A percentile compares a stretch with the other conserved stretches of the same genome.
phyloP scores from a whole-genome alignment of 2,888 invertebrate species.

The Pseudoips prasinana region DNA sequence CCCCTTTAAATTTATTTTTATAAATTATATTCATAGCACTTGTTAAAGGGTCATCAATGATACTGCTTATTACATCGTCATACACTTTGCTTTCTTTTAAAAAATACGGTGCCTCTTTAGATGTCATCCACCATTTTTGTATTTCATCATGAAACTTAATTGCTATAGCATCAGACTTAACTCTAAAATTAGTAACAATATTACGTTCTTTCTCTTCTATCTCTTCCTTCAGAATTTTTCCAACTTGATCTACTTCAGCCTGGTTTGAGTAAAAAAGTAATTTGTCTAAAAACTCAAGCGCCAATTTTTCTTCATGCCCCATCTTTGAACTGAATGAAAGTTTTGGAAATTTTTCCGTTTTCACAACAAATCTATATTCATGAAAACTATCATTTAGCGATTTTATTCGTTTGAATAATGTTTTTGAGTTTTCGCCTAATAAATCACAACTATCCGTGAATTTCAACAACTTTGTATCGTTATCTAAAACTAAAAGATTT shows the following conservation, averaged over 20 bases:
- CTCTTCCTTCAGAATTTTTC: slow-evolving; percentile 8
- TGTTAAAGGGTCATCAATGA: not conserved
- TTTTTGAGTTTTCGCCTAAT: slow-evolving; percentile 1
- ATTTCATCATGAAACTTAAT: slow-evolving; percentile 20
- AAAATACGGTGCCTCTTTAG: slow-evolving; percentile 13
- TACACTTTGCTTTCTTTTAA: slow-evolving; percentile 3
- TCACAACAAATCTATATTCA: slow-evolving; percentile 11
- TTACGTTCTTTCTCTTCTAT: slow-evolving; percentile 5
- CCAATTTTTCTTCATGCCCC: slow-evolving; percentile 7
- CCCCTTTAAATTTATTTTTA: not conserved
- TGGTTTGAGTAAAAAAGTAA: slow-evolving; percentile 23
- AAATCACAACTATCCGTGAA: not conserved
- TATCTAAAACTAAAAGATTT: slow-evolving; percentile 16
- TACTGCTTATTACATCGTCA: not conserved
- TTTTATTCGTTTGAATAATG: slow-evolving; percentile 4
- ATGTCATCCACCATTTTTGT: slow-evolving; percentile 20
- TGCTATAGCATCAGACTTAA: slow-evolving; percentile 12
- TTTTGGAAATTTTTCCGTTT: slow-evolving; percentile 18
- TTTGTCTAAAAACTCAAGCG: slow-evolving; percentile 12
- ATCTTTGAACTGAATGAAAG: slow-evolving; percentile 4
- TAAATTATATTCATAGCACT: not conserved
- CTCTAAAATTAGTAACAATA: slow-evolving; percentile 4
- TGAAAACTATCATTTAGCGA: slow-evolving; percentile 5
- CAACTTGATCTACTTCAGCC: slow-evolving; percentile 13
- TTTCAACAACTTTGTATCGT: slow-evolving; percentile 5